phyloP scores from a whole-genome alignment of 2,113 vertebrate species.

The Clinocottus analis region DNA sequence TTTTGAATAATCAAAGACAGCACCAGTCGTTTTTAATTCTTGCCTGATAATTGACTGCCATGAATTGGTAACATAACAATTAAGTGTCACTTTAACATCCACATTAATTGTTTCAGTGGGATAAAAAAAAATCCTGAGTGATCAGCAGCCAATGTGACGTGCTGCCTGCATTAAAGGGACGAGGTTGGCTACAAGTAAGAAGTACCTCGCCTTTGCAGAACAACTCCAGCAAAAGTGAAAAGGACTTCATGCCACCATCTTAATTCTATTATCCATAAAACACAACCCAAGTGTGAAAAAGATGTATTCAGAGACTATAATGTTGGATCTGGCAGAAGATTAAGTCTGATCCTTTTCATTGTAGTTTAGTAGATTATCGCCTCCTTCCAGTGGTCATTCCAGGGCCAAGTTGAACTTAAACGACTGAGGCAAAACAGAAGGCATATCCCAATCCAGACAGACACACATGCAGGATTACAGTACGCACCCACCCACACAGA shows the following conservation, averaged over 20 bases:
- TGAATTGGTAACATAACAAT: conserved; percentile 34
- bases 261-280: conserved; percentile 19
- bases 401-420: conserved; percentile 2
- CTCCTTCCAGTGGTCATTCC: conserved; percentile 49
- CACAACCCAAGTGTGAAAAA: conserved; percentile 31
- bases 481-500: neutral
- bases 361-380: neutral
- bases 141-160: conserved; percentile 27
- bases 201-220: conserved; percentile 30
- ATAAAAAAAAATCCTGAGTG: conserved; percentile 9
- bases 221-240: conserved; percentile 37
- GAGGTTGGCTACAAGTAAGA: conserved; percentile 32
- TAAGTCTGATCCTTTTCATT: conserved; percentile 25
- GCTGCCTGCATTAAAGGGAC: conserved; percentile 27
- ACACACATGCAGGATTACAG: neutral
- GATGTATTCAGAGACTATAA: conserved; percentile 12
- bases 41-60: conserved; percentile 18
- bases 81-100: conserved; percentile 40
- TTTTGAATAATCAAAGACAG: conserved; percentile 24
- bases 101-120: conserved; percentile 37
- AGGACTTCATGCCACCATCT: conserved; percentile 15
- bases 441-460: neutral
- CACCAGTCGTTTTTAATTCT: conserved; percentile 15
- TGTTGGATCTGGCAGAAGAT: conserved; percentile 27
- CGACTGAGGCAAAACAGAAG: conserved; percentile 19